Percentiles rank a stretch among this genome's conserved stretches.
Evolutionary conservation across 2,888 invertebrate species (phyloP).

Genomic region (Taphrorychus bicolor): DNA sequence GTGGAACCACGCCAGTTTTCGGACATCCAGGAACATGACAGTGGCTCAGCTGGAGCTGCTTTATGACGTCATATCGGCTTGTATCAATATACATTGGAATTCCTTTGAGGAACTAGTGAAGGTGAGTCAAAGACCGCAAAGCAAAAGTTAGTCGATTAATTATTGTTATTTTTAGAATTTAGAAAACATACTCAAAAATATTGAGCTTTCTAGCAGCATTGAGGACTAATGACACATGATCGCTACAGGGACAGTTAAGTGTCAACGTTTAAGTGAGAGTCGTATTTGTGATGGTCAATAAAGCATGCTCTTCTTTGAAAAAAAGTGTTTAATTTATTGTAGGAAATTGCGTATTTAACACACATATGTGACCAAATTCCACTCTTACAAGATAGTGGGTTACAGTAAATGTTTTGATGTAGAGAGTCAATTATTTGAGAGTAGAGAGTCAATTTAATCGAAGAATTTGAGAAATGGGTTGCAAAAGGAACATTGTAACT

Average conservation of each 20-base stretch:
- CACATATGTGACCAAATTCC: background rate
- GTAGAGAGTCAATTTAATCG: too few species aligned
- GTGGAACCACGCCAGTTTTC: constrained; percentile 50
- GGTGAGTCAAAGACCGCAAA: constrained; percentile 36
- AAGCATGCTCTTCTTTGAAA: too few species aligned
- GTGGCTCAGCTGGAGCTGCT: constrained; percentile 54
- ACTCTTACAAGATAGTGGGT: background rate
- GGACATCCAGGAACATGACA: constrained; percentile 51
- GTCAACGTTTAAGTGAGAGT: too few species aligned
- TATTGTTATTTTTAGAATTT: constrained; percentile 40
- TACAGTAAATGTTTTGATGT: too few species aligned
- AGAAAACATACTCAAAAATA: constrained; percentile 44
- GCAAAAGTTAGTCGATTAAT: background rate
- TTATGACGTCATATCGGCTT: constrained; percentile 54
- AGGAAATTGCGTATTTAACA: too few species aligned
- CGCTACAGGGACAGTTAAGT: too few species aligned
- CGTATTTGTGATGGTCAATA: too few species aligned
- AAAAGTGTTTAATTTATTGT: too few species aligned
- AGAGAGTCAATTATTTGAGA: too few species aligned
- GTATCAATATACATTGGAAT: constrained; percentile 52
- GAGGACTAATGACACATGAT: too few species aligned
- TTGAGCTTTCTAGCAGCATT: constrained; percentile 36
- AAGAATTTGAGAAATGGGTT: too few species aligned
- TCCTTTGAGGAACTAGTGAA: constrained; percentile 49
- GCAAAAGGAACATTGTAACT: too few species aligned